Evolutionary conservation across 2,797 vertebrate species (phyloP), one percentile per base, ranked within the genome.

Genomic region (Lagocephalus sceleratus): DNA sequence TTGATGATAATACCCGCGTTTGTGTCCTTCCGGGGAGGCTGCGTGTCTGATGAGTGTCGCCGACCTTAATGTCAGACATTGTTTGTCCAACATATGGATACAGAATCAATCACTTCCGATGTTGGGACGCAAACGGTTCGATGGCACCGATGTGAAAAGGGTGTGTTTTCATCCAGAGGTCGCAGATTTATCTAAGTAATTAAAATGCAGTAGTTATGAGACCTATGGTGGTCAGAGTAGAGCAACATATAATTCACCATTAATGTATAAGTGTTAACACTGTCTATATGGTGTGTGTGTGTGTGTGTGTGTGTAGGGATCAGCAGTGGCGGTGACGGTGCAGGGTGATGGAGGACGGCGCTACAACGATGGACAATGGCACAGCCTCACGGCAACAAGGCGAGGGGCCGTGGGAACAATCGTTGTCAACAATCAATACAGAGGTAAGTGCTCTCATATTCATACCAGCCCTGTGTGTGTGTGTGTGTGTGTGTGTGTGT

Each of bases 361-460:
- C 50, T 95, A 94, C 62, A 92, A 86, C 32, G 94, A 98, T 73
- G 93, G 92, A 58, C 90, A 86, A 49, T 97, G 96, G 94, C 95
- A 97, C 74, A 88, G 90, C 65, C 71, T 98, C 76, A 84, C 84
- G 69, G 92, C 91, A 71, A 88, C 85, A 43, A 93, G 95, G 85
- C 88, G 85, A 70, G 91, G 92, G 76, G 90, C 91, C 66, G 82
- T 90, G 55, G 94, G 93, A 89, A 92, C 90, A 50, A 94, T 98
- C 84, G 88, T 88, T 78, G 88, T 97, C 38, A 68, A 87, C 72
- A 50, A 86, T 87, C 87, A 86, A 85, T 88, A 89, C 81, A 83
- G 71, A 57, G 89, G 90, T 91, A 88, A 86, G 57, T 64, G 71
- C 63, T 54, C 64, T 83, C 62, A 85, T 84, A 82, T 87, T 88